phyloP scores from a whole-genome alignment of 2,888 invertebrate species.

The Lithosia quadra region DNA sequence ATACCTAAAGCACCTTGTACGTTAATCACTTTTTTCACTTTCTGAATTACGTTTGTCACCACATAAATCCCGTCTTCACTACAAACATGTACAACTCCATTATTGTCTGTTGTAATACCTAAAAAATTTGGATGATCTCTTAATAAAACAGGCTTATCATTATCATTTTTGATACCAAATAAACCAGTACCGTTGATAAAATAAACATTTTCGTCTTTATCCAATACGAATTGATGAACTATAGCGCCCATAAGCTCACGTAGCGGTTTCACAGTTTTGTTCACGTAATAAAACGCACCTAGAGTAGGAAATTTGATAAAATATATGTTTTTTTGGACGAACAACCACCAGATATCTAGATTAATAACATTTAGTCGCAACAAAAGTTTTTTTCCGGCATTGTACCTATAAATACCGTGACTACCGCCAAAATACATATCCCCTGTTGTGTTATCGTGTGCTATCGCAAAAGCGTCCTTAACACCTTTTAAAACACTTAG shows the following conservation, averaged over 20 bases:
- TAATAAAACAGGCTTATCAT: slow-evolving; percentile 53
- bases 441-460: slow-evolving; percentile 56
- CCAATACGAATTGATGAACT: slow-evolving; percentile 75
- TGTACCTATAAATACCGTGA: slow-evolving; percentile 75
- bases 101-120: slow-evolving; percentile 69
- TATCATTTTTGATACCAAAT: slow-evolving; percentile 62
- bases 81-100: slow-evolving; percentile 67
- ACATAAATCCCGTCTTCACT: slow-evolving; percentile 76
- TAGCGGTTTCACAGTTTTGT: slow-evolving; percentile 59
- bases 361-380: slow-evolving; percentile 63
- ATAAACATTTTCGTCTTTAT: slow-evolving; percentile 66
- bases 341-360: slow-evolving; percentile 79
- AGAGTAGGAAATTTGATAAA: slow-evolving; percentile 77
- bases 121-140: slow-evolving; percentile 65
- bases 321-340: slow-evolving; percentile 65
- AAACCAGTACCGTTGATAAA: slow-evolving; percentile 75
- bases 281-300: slow-evolving; percentile 65
- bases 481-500: slow-evolving; percentile 72
- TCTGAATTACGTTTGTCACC: slow-evolving; percentile 64
- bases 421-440: slow-evolving; percentile 78
- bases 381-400: slow-evolving; percentile 55
- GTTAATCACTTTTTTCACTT: slow-evolving; percentile 66
- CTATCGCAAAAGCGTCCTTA: slow-evolving; percentile 76
- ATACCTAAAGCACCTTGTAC: slow-evolving; percentile 72
- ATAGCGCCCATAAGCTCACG: slow-evolving; percentile 53